Conservation (phyloP, 1,140 invertebrate species). For the Nymphalis io region DNA sequence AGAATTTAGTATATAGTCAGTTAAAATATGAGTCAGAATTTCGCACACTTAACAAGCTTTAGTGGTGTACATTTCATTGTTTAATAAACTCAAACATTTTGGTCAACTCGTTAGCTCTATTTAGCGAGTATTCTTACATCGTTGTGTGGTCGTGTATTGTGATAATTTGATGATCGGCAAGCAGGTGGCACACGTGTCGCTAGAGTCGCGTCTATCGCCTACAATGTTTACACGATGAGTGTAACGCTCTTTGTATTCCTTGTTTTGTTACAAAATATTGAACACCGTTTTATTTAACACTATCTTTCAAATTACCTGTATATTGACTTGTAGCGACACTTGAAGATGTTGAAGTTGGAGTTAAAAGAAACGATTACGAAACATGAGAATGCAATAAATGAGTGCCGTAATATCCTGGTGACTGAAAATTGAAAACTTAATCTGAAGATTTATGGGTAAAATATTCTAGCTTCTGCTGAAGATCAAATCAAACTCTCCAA, state of each 20-base stretch:
- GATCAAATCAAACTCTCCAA: slow-evolving; percentile 49
- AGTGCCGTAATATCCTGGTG: background rate
- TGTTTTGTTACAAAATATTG: slow-evolving; percentile 81
- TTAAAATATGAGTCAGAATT: slow-evolving; percentile 8
- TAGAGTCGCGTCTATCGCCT: slow-evolving; percentile 39
- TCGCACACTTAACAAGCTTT: slow-evolving; percentile 8
- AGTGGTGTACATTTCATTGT: slow-evolving; percentile 23
- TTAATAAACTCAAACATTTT: slow-evolving; percentile 35
- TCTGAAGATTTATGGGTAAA: background rate
- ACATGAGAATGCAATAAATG: slow-evolving; percentile 39
- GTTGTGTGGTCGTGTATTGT: slow-evolving; percentile 45
- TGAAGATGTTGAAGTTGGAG: slow-evolving; percentile 43
- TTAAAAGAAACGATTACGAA: slow-evolving; percentile 55
- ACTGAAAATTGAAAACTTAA: background rate
- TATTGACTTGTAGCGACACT: slow-evolving; percentile 64
- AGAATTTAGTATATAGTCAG: background rate
- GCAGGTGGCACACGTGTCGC: slow-evolving; percentile 54
- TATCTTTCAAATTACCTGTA: slow-evolving; percentile 70
- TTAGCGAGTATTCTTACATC: slow-evolving; percentile 36
- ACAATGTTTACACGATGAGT: slow-evolving; percentile 67
- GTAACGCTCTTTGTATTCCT: slow-evolving; percentile 78
- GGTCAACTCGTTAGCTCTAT: slow-evolving; percentile 37
- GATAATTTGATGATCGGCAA: slow-evolving; percentile 66
- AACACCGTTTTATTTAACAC: slow-evolving; percentile 80
- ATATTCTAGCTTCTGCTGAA: slow-evolving; percentile 43